Conservation (phyloP, 2,888 invertebrate genomes). For the Atethmia centrago region DNA sequence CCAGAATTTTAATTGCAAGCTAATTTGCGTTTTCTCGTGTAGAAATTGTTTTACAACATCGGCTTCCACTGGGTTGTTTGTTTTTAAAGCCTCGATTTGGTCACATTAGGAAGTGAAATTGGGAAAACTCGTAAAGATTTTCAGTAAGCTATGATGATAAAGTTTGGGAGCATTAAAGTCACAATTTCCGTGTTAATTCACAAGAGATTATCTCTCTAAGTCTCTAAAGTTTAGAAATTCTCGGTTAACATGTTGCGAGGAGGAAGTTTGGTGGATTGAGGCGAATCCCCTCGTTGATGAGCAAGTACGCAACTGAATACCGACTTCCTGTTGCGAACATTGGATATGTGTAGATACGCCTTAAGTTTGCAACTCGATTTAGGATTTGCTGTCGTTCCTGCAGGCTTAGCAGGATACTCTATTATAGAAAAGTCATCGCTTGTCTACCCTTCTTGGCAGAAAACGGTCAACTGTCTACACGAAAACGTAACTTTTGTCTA, state of each 20-base stretch:
- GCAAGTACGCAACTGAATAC: slow-evolving; percentile 76
- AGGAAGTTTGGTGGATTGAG: slow-evolving; percentile 84
- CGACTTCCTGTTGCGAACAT: slow-evolving; percentile 72
- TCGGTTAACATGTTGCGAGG: slow-evolving; percentile 79
- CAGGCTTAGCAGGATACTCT: too few species aligned
- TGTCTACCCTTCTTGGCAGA: too few species aligned
- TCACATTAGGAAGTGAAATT: slow-evolving; percentile 61
- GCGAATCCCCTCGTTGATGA: slow-evolving; percentile 79
- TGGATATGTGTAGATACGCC: slow-evolving; percentile 67
- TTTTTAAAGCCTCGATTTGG: slow-evolving; percentile 57
- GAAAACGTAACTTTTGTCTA: too few species aligned
- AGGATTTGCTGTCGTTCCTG: slow-evolving; percentile 25
- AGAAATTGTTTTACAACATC: slow-evolving; percentile 62
- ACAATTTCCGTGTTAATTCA: slow-evolving; percentile 78
- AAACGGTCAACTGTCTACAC: too few species aligned
- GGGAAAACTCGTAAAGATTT: slow-evolving; percentile 65
- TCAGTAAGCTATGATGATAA: slow-evolving; percentile 66
- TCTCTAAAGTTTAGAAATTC: slow-evolving; percentile 80
- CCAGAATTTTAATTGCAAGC: slow-evolving; percentile 65
- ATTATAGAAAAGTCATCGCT: too few species aligned
- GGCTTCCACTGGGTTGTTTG: slow-evolving; percentile 50
- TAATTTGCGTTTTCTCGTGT: slow-evolving; percentile 62
- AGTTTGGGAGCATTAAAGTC: slow-evolving; percentile 73
- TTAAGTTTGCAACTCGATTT: slow-evolving; percentile 52
- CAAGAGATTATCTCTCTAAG: slow-evolving; percentile 79